Evolutionary conservation across 2,113 vertebrate genomes (phyloP).

Genomic region (Chaetodon auriga): DNA sequence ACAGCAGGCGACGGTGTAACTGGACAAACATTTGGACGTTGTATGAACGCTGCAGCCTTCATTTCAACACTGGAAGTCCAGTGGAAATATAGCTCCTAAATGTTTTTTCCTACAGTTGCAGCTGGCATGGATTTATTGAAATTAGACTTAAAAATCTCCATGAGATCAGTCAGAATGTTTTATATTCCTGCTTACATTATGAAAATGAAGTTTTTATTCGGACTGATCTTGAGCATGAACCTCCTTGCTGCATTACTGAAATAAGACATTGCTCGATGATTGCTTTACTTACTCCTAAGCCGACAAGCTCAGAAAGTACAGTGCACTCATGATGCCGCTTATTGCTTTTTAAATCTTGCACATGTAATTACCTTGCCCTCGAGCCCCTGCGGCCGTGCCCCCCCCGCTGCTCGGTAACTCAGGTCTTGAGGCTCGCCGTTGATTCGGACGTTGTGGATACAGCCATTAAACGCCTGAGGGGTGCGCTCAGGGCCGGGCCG

Average conservation of each 20-base stretch:
- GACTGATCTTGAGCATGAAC: not conserved
- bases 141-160: not conserved
- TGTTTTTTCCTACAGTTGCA: not conserved
- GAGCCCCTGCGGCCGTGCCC: constrained; percentile 77
- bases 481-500: constrained; percentile 90
- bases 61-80: not conserved
- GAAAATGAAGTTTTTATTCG: no score
- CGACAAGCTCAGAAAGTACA: not conserved
- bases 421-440: constrained; percentile 96
- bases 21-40: not conserved
- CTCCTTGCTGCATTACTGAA: not conserved
- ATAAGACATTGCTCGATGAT: no score
- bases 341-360: not conserved
- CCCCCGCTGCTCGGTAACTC: constrained; percentile 74
- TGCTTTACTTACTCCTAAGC: no score
- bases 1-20: not conserved
- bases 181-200: not conserved
- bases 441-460: constrained; percentile 94
- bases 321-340: not conserved
- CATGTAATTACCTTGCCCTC: constrained; percentile 73
- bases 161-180: not conserved
- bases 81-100: not conserved
- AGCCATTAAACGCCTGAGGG: constrained; percentile 92
- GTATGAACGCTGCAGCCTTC: not conserved
- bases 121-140: no score